Percentiles rank a stretch among this genome's conserved stretches.
phyloP scores from a whole-genome alignment of 2,888 invertebrate species.

The Xanthostigma xanthostigma region DNA sequence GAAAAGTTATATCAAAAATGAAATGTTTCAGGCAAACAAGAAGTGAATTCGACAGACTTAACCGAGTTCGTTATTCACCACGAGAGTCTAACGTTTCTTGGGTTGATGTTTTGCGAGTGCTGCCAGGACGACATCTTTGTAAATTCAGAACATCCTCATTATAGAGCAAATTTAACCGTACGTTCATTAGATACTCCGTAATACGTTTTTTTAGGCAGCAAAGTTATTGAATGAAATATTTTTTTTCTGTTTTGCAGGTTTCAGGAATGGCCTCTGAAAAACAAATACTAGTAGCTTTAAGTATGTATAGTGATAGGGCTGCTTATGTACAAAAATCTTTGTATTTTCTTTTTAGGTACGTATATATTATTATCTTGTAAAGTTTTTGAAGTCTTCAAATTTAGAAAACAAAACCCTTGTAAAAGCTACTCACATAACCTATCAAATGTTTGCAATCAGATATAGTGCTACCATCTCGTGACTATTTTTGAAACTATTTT shows the following conservation, averaged over 20 bases:
- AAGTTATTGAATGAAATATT: neutral
- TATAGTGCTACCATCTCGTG: no score
- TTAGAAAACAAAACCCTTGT: no score
- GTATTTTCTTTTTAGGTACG: constrained; percentile 42
- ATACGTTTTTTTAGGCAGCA: neutral
- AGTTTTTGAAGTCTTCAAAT: no score
- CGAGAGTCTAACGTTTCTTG: constrained; percentile 34
- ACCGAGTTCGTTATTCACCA: constrained; percentile 31
- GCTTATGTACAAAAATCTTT: constrained; percentile 50
- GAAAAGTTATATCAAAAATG: constrained; percentile 1
- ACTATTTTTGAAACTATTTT: no score
- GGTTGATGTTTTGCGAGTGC: constrained; percentile 36
- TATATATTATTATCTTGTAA: neutral
- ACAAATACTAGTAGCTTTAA: constrained; percentile 41
- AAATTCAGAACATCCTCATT: constrained; percentile 28
- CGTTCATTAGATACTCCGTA: constrained; percentile 12
- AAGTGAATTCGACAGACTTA: constrained; percentile 30
- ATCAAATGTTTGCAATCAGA: no score
- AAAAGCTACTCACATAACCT: no score
- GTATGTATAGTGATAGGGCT: constrained; percentile 37
- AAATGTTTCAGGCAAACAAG: constrained; percentile 30
- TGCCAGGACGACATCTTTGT: constrained; percentile 36
- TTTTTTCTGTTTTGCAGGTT: constrained; percentile 22
- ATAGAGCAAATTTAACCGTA: constrained; percentile 29
- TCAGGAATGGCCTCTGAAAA: constrained; percentile 39